Base-by-base conservation (phyloP, 2,888 invertebrate genomes). In the Malthinus flaveolus region DNA sequence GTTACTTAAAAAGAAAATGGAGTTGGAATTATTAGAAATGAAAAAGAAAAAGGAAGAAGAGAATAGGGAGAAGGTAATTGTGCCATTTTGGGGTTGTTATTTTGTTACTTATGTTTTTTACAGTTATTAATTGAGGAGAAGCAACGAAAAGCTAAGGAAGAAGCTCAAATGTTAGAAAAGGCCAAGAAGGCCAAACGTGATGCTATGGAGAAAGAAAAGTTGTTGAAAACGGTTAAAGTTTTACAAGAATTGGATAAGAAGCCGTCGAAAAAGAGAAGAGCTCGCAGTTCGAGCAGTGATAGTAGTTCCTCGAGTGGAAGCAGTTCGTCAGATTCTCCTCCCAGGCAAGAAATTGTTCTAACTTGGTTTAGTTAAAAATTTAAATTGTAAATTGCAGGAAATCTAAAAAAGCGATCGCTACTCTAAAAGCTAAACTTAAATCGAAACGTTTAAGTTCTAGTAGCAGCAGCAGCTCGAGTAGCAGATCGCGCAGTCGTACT, bases 1-100 rank as follows among this genome's bases (percentile, higher is more conserved):
- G 61, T 71, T 84, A 62, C 72, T 85, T 39, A 84, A 84, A 65
- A 84, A 85, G 66, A 85, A 86, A 65, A 85, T 85, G 80, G 84
- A 85, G 57, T 74, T 82, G 62, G 83, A 83, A 64, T 79, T 82
- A 36, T 79, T 83, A 48, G 84, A 83, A 66, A 79, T 82, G 66
- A 83, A 84, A 63, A 84, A 82, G 65, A 81, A 82, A 55, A 82
- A 83, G 39, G 82, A 80, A 1, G 84, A 84, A 60, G 72, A 76
- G 63, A 72, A 75, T 23, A 68, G 73, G 32, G 72, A 73, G 32
- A 62, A 62, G 52, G 56, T 56, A 8, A 13, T 1, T 3, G 32
- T 33, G 10, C 13, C 23, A 11, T 32, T 46, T 52, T 61, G 48
- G 10, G 15, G 37, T 37, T 32, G 8, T 13, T 47, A 32, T 44